Conservation (phyloP, 2,113 vertebrate genomes). For the Enhydra lutris region DNA sequence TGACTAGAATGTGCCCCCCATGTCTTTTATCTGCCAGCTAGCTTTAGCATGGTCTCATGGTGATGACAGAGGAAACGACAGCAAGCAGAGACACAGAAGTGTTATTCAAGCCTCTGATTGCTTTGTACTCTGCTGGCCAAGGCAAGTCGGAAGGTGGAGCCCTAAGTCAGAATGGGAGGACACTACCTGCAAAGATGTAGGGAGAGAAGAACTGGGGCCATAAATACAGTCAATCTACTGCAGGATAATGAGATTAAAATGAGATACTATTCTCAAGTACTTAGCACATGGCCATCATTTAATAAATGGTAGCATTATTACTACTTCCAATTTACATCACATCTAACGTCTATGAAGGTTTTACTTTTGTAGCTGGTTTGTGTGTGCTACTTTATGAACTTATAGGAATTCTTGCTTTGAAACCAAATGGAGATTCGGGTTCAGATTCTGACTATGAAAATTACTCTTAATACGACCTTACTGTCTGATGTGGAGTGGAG, state of each 20-base stretch:
- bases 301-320: background rate
- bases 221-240: background rate
- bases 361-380: background rate
- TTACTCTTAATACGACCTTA: background rate
- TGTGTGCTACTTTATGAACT: background rate
- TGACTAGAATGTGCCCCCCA: background rate
- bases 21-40: background rate
- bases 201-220: background rate
- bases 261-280: background rate
- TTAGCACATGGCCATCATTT: background rate
- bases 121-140: background rate
- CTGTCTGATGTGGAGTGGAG: background rate
- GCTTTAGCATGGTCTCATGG: background rate
- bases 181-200: background rate
- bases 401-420: constrained; percentile 36
- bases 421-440: background rate
- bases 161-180: background rate
- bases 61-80: background rate
- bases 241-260: background rate
- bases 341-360: background rate
- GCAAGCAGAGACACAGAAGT: background rate
- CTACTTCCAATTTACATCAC: background rate
- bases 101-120: background rate
- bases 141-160: background rate
- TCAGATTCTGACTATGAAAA: background rate